phyloP scores from a whole-genome alignment of 2,888 invertebrate genomes.

The Tetranychus piercei region DNA sequence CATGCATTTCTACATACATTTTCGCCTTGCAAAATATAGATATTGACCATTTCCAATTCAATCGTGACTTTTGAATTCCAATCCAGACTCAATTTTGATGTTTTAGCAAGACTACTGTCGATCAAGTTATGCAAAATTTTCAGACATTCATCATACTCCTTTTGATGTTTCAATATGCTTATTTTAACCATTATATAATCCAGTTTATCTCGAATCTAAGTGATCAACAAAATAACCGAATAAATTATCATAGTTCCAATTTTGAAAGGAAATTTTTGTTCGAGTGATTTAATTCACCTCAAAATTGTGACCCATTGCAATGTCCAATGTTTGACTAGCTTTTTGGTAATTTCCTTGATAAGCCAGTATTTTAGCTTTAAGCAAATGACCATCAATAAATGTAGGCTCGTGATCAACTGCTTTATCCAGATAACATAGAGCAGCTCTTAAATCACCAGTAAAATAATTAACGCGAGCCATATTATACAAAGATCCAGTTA shows the following conservation, averaged over 20 bases:
- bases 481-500: constrained; percentile 43
- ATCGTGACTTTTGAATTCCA: constrained; percentile 38
- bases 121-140: constrained; percentile 41
- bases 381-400: constrained; percentile 24
- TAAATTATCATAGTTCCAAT: background rate
- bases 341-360: constrained; percentile 43
- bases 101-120: no score
- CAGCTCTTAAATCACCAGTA: constrained; percentile 48
- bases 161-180: constrained; percentile 54
- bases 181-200: constrained; percentile 73
- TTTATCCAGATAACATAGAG: constrained; percentile 50
- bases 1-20: background rate
- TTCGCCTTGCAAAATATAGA: constrained; percentile 14
- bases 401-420: constrained; percentile 23
- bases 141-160: constrained; percentile 50
- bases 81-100: constrained; percentile 30
- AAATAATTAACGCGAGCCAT: constrained; percentile 61
- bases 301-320: constrained; percentile 77
- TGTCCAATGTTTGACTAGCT: constrained; percentile 68
- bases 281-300: constrained; percentile 37
- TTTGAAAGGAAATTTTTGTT: background rate
- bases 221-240: background rate
- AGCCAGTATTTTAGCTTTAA: constrained; percentile 48
- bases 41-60: constrained; percentile 46
- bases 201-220: constrained; percentile 58